phyloP scores from a whole-genome alignment of 2,888 invertebrate genomes.

The Pilophorus perplexus region DNA sequence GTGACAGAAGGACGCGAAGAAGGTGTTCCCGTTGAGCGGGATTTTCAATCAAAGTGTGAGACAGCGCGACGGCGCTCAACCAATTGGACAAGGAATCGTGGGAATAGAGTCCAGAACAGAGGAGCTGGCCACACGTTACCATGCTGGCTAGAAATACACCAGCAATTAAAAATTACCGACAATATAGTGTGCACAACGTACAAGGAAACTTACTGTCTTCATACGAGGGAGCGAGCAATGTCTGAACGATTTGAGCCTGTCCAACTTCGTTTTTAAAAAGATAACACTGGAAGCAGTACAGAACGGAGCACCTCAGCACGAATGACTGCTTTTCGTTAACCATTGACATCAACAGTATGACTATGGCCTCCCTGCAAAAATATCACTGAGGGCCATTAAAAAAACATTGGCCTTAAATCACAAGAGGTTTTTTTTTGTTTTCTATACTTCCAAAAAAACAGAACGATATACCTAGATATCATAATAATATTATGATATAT shows the following conservation, averaged over 20 bases:
- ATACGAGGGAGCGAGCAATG: conserved; percentile 77
- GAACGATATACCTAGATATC: too few relatives aligned
- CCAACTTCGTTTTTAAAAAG: conserved; percentile 88
- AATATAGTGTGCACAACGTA: neutral
- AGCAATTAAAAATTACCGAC: neutral
- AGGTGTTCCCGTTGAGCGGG: conserved; percentile 83
- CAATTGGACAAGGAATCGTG: conserved; percentile 86
- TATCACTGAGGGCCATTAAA: too few relatives aligned
- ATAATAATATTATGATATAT: too few relatives aligned
- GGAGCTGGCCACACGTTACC: conserved; percentile 72
- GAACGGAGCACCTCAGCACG: conserved; percentile 81
- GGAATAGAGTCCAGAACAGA: conserved; percentile 90
- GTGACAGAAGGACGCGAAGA: conserved; percentile 81
- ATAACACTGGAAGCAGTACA: conserved; percentile 97
- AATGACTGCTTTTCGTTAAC: conserved; percentile 97
- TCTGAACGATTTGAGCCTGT: conserved; percentile 84
- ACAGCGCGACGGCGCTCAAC: conserved; percentile 89
- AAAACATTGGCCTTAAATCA: too few relatives aligned
- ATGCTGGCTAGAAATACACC: conserved; percentile 48
- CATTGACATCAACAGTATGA: conserved; percentile 96
- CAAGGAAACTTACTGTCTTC: conserved; percentile 60
- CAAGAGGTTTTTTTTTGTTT: too few relatives aligned
- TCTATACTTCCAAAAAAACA: too few relatives aligned
- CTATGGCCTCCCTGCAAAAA: conserved; percentile 74
- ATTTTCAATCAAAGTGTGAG: conserved; percentile 86